Evolutionary conservation across 2,113 vertebrate genomes (phyloP), one percentile per base, ranked within the genome.

Genomic region (Gasterosteus nipponicus): DNA sequence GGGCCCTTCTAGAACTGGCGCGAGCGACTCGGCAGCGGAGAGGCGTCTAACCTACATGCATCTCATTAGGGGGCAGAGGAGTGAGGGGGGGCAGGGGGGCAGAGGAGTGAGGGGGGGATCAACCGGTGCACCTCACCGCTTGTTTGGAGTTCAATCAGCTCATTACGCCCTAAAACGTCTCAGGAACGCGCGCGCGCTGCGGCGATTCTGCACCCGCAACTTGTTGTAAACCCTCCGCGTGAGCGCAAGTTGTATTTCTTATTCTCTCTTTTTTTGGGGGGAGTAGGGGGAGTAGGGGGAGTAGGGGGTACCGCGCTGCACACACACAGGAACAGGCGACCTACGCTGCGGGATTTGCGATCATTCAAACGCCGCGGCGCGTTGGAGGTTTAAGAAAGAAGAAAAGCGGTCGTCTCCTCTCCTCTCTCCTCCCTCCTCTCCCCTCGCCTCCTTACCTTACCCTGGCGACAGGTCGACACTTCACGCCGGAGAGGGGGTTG

Each of bases 21-120:
- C 61, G 14, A 69, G 86, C 77, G 83, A 82, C 86, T 87, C 82
- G 86, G 83, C 75, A 78, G 83, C 69, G 83, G 75, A 85, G 81
- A 83, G 58, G 94, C 73, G 95, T 95, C 96, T 95, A 96, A 97
- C 97, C 96, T 97, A 97, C 95, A 97, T 96, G 96, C 96, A 97
- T 97, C 94, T 97, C 95, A 97, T 97, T 97, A 97, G 83, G 82
- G 95, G 94, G 92, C 93, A 93, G 94, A 89, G 92, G 92, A 90
- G 90, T 91, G 93, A 91, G 92, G 93, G 92, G 15, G 53, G 62
- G 26, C 7, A 29, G 35, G 60, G 7, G 54, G n/a, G n/a, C n/a
- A n/a, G n/a, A 10, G 15, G 93, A 91, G 92, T 92, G 92, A 94
- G 92, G 39, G 31, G 51, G 46, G 53, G 76, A 84, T 87, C 90